These are phyloP conservation scores for Calameuta filiformis DNA, from an alignment of 2,888 invertebrate species.

Conservation along the genomic window DNA sequence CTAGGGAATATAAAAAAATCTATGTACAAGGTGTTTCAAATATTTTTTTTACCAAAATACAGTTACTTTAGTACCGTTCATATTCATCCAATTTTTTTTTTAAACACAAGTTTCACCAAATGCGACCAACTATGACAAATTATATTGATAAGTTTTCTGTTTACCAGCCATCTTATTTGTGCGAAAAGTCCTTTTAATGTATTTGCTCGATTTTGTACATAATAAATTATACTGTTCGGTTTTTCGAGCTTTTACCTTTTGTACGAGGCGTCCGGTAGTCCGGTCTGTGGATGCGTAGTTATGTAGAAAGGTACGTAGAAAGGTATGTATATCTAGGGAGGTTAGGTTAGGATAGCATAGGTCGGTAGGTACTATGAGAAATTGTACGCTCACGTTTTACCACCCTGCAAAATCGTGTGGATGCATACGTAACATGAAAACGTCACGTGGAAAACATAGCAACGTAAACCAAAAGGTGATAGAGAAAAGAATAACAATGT, in stretches of 20 bases:
- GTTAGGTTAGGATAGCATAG: not conserved
- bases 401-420: not conserved
- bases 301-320: not conserved
- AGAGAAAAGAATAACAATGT: not conserved
- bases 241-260: not conserved
- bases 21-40: not conserved
- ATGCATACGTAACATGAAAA: not conserved
- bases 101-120: not conserved
- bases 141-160: not conserved
- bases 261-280: not conserved
- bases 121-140: not conserved
- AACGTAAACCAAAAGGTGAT: not conserved
- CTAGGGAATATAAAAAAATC: not conserved
- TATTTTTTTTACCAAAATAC: not conserved
- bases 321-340: not conserved
- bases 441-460: not conserved
- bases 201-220: not conserved
- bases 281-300: not conserved
- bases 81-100: not conserved
- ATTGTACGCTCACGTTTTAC: not conserved
- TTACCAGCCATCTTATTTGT: not conserved
- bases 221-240: not conserved
- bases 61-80: accelerated
- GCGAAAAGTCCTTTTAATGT: not conserved
- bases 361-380: not conserved